These are phyloP conservation scores for Penaeus vannamei DNA, from an alignment of 1,140 invertebrate species.

Conservation along the genomic window DNA sequence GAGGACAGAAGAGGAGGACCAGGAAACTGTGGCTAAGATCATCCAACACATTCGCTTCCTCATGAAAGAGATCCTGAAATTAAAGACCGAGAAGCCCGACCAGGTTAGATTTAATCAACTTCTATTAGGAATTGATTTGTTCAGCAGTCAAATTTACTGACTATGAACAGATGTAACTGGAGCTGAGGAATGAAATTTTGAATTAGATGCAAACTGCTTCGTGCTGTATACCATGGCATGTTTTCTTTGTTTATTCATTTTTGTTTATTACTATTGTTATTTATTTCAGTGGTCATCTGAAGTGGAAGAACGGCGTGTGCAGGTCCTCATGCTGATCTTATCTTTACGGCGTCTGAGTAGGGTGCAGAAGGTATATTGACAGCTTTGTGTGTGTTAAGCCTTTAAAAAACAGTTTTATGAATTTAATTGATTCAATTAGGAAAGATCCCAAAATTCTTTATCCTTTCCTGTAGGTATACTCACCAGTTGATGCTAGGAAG, in stretches of 20 bases:
- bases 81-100: constrained; percentile 59
- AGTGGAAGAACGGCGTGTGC: constrained; percentile 53
- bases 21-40: constrained; percentile 49
- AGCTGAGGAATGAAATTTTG: too few species aligned
- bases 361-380: constrained; percentile 59
- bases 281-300: constrained; percentile 49
- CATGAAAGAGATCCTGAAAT: constrained; percentile 65
- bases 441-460: too few species aligned
- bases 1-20: constrained; percentile 55
- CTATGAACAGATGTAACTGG: neutral
- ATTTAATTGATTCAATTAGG: too few species aligned
- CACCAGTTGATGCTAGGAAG: too few species aligned
- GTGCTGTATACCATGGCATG: neutral
- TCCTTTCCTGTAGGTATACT: too few species aligned
- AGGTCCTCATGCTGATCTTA: constrained; percentile 64
- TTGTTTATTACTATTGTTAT: neutral
- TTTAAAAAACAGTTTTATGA: neutral
- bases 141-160: neutral
- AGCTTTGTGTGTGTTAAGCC: neutral
- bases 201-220: neutral
- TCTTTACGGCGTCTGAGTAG: constrained; percentile 59
- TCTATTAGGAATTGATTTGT: neutral
- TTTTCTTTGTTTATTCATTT: neutral
- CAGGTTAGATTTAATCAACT: constrained; percentile 27
- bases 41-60: constrained; percentile 45